Conservation (phyloP, 2,113 vertebrate species). For the Mormyrus lacerda region DNA sequence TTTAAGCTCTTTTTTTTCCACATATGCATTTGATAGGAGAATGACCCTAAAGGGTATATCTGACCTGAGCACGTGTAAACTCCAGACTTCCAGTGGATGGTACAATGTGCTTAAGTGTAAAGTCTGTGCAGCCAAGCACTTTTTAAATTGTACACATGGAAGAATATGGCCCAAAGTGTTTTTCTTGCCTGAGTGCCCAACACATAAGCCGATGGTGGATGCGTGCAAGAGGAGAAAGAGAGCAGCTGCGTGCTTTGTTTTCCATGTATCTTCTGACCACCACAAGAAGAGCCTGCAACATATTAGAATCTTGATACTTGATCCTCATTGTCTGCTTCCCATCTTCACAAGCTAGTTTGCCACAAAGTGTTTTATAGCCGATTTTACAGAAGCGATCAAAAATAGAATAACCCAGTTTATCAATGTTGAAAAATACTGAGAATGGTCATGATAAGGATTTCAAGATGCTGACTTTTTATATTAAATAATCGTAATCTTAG, state of each 20-base stretch:
- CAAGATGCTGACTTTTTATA: neutral
- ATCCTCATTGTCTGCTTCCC: neutral
- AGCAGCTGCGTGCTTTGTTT: neutral
- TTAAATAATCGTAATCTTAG: neutral
- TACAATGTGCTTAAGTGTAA: neutral
- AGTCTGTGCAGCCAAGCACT: neutral
- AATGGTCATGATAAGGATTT: neutral
- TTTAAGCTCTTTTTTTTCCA: neutral
- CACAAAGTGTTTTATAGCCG: neutral
- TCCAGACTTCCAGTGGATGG: neutral
- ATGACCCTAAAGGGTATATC: neutral
- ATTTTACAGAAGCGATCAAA: neutral
- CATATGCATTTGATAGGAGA: neutral
- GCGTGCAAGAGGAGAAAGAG: neutral
- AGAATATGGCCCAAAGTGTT: neutral
- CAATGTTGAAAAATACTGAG: neutral
- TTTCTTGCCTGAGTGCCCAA: neutral
- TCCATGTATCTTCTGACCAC: neutral
- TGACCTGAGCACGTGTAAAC: neutral
- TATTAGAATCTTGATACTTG: neutral
- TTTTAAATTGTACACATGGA: neutral
- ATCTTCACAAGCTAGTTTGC: neutral
- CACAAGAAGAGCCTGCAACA: neutral
- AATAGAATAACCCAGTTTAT: neutral
- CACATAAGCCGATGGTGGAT: neutral